Conservation (phyloP, 2,113 vertebrate species). For the Paracyprichromis sp. region DNA sequence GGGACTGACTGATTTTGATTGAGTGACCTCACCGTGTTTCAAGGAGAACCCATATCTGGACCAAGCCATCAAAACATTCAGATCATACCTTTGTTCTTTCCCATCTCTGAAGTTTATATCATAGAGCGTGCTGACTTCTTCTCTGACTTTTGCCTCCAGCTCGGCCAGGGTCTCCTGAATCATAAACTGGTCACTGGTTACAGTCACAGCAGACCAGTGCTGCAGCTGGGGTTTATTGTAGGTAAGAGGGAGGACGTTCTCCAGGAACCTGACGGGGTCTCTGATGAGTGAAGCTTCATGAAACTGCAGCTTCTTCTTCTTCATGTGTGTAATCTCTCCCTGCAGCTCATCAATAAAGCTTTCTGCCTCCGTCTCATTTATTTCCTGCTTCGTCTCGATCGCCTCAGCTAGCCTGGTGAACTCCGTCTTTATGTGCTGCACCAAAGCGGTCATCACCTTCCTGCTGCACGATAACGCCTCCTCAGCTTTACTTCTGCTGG, state of each 20-base stretch:
- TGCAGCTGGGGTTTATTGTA: background rate
- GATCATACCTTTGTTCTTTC: accelerated
- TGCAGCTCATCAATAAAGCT: slow-evolving; percentile 5
- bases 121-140: background rate
- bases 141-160: background rate
- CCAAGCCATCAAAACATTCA: accelerated
- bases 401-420: slow-evolving; percentile 1
- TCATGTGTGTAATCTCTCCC: slow-evolving; percentile 17
- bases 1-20: no score
- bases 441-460: background rate
- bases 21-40: accelerated
- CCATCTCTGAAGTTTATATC: background rate
- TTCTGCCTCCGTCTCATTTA: background rate
- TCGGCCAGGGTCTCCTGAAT: no score
- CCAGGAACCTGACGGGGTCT: background rate
- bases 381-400: background rate
- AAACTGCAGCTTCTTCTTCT: background rate
- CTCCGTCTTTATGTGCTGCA: slow-evolving; percentile 6
- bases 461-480: background rate
- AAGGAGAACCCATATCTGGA: accelerated
- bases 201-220: no score
- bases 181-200: no score
- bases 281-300: background rate
- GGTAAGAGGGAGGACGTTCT: background rate
- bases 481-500: background rate